These are phyloP conservation scores for Notiomystis cincta DNA, from an alignment of 2,113 vertebrate genomes.

Conservation along the genomic window DNA sequence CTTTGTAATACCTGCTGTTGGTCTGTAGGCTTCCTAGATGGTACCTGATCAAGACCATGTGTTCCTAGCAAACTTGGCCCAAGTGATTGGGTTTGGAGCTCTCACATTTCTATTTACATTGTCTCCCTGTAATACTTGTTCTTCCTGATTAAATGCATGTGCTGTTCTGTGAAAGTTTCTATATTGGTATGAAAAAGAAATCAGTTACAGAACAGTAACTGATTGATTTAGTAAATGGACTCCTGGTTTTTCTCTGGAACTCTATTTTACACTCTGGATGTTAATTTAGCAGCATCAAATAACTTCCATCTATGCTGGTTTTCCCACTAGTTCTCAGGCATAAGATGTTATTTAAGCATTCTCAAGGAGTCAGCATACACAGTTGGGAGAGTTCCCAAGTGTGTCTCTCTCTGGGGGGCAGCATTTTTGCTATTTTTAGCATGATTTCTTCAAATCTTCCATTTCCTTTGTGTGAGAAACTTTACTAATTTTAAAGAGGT, in stretches of 20 bases:
- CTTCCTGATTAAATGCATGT: not conserved
- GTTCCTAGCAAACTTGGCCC: not conserved
- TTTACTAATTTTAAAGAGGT: not conserved
- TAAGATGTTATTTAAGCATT: not conserved
- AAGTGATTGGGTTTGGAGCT: not conserved
- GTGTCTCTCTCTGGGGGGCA: not conserved
- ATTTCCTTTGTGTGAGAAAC: conserved; percentile 18
- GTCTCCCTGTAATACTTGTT: not conserved
- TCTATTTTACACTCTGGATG: not conserved
- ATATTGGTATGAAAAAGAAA: not conserved
- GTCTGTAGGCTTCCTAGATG: not conserved
- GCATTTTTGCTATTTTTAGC: not conserved
- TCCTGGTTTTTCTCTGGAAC: not conserved
- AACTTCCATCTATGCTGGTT: not conserved
- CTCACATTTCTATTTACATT: not conserved
- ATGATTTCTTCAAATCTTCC: not conserved
- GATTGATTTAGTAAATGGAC: not conserved
- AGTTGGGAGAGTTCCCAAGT: not conserved
- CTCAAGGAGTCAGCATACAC: not conserved
- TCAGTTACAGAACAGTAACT: not conserved
- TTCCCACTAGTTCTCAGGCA: not conserved
- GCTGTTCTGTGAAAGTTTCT: not conserved
- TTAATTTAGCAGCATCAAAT: not conserved
- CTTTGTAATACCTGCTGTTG: not conserved
- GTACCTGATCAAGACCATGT: not conserved